Evolutionary conservation across 64 coral and sea anemone species (phyloP).

Genomic region (Dendrophyllia cribrosa): DNA sequence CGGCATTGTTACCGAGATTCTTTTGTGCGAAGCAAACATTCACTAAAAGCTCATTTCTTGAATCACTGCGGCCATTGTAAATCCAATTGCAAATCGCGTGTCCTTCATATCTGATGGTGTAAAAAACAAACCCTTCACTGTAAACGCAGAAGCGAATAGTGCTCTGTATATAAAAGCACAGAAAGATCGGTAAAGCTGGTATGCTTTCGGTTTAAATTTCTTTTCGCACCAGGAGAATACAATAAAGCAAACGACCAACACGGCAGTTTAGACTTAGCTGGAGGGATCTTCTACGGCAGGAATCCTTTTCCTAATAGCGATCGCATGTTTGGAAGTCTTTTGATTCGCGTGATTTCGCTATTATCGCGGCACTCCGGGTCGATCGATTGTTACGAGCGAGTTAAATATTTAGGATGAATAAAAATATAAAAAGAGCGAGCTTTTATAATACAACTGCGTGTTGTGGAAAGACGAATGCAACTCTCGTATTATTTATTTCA

Average conservation of each 20-base stretch:
- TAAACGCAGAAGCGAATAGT: neutral
- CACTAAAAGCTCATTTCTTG: constrained; percentile 3
- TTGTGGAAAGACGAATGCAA: neutral
- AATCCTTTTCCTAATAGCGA: neutral
- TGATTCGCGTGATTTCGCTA: constrained; percentile 29
- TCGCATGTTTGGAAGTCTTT: neutral
- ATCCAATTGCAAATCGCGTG: neutral
- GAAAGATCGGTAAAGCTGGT: neutral
- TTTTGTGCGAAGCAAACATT: constrained; percentile 52
- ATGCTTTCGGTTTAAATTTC: neutral
- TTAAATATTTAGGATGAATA: constrained; percentile 26
- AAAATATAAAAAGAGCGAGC: neutral
- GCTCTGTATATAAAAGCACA: neutral
- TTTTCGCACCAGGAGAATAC: neutral
- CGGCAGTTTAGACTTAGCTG: neutral
- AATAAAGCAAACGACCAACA: neutral
- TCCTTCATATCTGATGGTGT: neutral
- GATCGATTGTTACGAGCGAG: neutral
- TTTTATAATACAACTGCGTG: neutral
- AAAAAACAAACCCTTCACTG: neutral
- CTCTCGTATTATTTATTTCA: neutral
- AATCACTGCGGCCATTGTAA: too few species aligned
- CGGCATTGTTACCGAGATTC: constrained; percentile 16
- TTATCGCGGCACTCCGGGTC: neutral
- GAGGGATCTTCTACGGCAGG: neutral